Conservation (phyloP, 2,797 vertebrate species). For the Bryconaethiops microstoma region DNA sequence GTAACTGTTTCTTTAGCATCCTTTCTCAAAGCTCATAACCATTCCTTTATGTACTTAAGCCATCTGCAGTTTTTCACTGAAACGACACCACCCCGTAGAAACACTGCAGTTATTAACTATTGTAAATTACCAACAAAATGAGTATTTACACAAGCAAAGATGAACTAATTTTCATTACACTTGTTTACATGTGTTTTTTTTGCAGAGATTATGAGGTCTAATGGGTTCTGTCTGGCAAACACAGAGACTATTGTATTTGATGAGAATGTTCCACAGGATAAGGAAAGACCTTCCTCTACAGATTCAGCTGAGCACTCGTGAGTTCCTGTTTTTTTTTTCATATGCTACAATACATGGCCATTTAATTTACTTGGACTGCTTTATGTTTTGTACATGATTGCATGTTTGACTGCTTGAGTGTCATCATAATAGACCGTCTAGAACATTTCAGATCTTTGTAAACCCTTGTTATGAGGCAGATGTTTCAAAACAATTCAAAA, state of each 20-base stretch:
- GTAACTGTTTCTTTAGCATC: neutral
- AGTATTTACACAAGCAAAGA: neutral
- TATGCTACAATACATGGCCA: neutral
- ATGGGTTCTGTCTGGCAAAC: slow-evolving; percentile 97
- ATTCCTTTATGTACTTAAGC: no score
- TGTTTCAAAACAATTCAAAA: no score
- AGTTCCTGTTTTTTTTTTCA: slow-evolving; percentile 61
- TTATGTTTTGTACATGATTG: no score
- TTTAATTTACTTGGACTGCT: neutral
- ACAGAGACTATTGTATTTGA: slow-evolving; percentile 97
- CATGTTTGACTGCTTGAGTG: no score
- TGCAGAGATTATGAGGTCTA: slow-evolving; percentile 97
- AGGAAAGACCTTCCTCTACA: slow-evolving; percentile 87
- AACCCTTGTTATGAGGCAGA: no score
- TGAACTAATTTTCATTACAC: neutral
- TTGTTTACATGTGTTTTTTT: slow-evolving; percentile 39
- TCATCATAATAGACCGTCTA: no score
- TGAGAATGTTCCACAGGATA: slow-evolving; percentile 84
- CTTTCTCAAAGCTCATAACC: no score
- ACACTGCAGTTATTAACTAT: neutral
- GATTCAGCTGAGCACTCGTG: slow-evolving; percentile 87
- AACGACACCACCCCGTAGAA: neutral
- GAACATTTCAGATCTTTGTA: no score
- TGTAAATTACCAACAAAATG: neutral
- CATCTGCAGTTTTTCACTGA: neutral